These are phyloP conservation scores for Diprion similis DNA, from an alignment of 1,140 invertebrate species.

Conservation along the genomic window DNA sequence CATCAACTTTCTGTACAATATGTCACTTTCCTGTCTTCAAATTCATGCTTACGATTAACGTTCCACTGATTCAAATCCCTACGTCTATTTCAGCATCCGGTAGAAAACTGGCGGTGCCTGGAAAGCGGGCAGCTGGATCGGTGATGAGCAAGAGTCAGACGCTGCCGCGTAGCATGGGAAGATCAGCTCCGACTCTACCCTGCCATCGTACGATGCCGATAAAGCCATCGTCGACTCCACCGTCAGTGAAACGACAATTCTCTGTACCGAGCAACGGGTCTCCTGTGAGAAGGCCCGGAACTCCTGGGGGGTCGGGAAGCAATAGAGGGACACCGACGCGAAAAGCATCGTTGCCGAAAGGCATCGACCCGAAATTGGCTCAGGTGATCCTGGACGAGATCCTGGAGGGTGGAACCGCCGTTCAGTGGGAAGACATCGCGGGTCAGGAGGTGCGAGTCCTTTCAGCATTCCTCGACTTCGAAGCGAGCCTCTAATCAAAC, in stretches of 20 bases:
- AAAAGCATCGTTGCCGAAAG: constrained; percentile 67
- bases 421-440: constrained; percentile 94
- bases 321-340: constrained; percentile 53
- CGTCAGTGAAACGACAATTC: constrained; percentile 80
- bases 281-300: constrained; percentile 67
- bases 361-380: constrained; percentile 89
- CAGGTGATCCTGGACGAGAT: constrained; percentile 74
- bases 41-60: too few relatives aligned
- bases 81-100: constrained; percentile 67
- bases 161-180: constrained; percentile 81
- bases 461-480: not conserved
- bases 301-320: constrained; percentile 57
- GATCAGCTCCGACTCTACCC: constrained; percentile 65
- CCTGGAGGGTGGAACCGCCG: constrained; percentile 78
- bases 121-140: constrained; percentile 68
- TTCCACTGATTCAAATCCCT: too few relatives aligned
- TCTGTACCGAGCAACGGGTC: constrained; percentile 74
- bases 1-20: too few relatives aligned
- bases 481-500: not conserved
- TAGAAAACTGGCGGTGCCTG: constrained; percentile 74
- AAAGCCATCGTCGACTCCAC: constrained; percentile 80
- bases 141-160: constrained; percentile 81
- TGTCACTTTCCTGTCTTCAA: too few relatives aligned
- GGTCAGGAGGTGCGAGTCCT: constrained; percentile 73
- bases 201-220: constrained; percentile 65